These are phyloP conservation scores for Drosophila mimica DNA, from an alignment of 2,888 invertebrate genomes.

Conservation along the genomic window DNA sequence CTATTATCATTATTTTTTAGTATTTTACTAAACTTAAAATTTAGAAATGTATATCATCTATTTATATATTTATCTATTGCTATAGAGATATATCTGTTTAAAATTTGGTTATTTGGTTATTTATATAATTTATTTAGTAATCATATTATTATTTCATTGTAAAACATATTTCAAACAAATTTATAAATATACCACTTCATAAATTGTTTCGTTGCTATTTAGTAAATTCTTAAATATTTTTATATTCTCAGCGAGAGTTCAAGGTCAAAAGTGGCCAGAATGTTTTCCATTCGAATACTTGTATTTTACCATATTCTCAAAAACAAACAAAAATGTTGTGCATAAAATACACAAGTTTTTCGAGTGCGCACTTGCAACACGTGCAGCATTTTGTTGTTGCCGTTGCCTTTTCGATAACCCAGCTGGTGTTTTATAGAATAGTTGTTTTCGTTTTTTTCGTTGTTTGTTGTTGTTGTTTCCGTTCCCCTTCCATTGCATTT, in stretches of 20 bases:
- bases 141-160: neutral
- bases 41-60: too few relatives aligned
- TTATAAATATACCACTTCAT: neutral
- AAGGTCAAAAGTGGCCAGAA: slow-evolving; percentile 5
- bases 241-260: neutral
- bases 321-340: slow-evolving; percentile 6
- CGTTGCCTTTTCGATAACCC: slow-evolving; percentile 18
- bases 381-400: slow-evolving; percentile 35
- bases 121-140: too few relatives aligned
- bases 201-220: too few relatives aligned
- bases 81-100: too few relatives aligned
- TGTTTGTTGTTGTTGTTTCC: slow-evolving; percentile 15
- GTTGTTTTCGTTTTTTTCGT: slow-evolving; percentile 21
- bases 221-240: neutral
- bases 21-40: too few relatives aligned
- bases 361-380: slow-evolving; percentile 39
- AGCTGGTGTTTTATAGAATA: slow-evolving; percentile 39
- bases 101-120: too few relatives aligned
- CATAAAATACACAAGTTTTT: slow-evolving; percentile 26
- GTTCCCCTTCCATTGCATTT: neutral
- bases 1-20: too few relatives aligned
- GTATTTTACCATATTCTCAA: neutral
- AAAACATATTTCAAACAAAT: neutral
- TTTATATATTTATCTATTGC: too few relatives aligned
- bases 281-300: slow-evolving; percentile 1